Conservation (phyloP, 1,140 invertebrate genomes). For the silkworm (Bombyx mori) region DNA sequence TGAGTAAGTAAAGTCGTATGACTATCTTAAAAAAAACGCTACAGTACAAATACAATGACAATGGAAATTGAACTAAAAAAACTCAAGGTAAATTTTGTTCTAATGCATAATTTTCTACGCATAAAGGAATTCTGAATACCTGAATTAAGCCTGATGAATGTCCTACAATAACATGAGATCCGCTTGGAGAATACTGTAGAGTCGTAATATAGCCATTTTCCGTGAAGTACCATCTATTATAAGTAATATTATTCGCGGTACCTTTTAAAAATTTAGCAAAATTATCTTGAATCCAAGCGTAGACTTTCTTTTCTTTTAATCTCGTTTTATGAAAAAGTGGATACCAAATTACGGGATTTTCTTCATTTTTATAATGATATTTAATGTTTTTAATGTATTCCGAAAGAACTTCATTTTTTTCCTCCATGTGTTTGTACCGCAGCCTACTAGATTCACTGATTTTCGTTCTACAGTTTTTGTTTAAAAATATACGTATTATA, state of each 20-base stretch:
- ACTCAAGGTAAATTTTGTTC: no score
- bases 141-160: conserved; percentile 53
- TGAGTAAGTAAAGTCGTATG: no score
- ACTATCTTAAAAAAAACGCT: no score
- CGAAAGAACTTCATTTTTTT: conserved; percentile 26
- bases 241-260: conserved; percentile 41
- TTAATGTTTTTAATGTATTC: conserved; percentile 31
- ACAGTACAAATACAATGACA: no score
- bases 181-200: conserved; percentile 40
- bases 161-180: conserved; percentile 45
- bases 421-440: conserved; percentile 26
- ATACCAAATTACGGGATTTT: conserved; percentile 36
- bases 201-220: conserved; percentile 48
- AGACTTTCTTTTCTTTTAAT: conserved; percentile 13
- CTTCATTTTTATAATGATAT: conserved; percentile 38
- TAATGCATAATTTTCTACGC: no score
- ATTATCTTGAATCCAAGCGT: conserved; percentile 45
- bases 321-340: conserved; percentile 42
- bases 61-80: no score
- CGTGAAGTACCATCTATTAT: conserved; percentile 43
- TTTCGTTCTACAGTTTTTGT: no score
- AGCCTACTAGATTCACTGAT: no score
- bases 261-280: conserved; percentile 35
- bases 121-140: conserved; percentile 13
- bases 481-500: no score